Percentiles rank a stretch among this genome's conserved stretches.
phyloP scores from a whole-genome alignment of 2,888 invertebrate species.

The Pinctada fucata region DNA sequence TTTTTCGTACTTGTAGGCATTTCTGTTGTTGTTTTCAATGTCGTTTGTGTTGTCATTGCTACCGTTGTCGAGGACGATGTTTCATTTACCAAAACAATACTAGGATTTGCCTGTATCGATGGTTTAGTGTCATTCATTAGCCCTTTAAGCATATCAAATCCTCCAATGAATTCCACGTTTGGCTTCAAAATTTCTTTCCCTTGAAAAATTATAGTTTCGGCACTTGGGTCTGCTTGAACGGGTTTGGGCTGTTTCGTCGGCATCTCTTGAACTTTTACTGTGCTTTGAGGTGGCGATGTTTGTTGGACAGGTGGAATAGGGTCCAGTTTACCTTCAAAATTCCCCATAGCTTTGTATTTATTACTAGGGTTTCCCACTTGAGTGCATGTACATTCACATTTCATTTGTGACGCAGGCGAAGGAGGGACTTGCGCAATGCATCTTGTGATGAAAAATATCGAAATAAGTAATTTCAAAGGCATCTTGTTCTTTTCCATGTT shows the following conservation, averaged over 20 bases:
- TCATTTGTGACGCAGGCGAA: constrained; percentile 8
- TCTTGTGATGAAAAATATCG: background rate
- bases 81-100: background rate
- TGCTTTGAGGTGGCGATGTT: background rate
- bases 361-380: background rate
- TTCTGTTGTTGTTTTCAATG: background rate
- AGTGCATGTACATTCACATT: constrained; percentile 22
- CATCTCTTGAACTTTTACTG: background rate
- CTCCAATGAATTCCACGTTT: background rate
- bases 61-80: background rate
- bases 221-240: background rate
- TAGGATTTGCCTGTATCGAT: background rate
- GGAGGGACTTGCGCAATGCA: constrained; percentile 1
- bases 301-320: background rate
- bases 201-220: background rate
- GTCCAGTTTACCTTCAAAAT: background rate
- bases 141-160: background rate
- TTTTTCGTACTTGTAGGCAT: background rate
- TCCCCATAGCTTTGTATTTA: constrained; percentile 16
- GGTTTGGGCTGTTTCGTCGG: background rate
- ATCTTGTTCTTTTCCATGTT: too few species aligned
- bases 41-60: background rate
- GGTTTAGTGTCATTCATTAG: background rate
- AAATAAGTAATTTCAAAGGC: background rate
- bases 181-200: background rate